These are phyloP conservation scores for Orchestia grillus DNA, from an alignment of 1,140 invertebrate genomes.

Conservation along the genomic window DNA sequence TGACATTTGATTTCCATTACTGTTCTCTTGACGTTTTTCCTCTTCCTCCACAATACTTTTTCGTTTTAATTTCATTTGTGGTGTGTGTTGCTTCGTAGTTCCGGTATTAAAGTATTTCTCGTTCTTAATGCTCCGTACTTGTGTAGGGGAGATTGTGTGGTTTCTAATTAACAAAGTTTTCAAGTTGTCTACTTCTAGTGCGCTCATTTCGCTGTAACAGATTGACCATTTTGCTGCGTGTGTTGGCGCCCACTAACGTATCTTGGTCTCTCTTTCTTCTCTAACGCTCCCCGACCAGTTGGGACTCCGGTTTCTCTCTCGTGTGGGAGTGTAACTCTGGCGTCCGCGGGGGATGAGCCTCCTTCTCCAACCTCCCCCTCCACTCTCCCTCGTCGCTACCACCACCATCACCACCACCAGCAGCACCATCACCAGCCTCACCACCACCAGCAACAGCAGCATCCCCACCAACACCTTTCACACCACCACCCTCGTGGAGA, in stretches of 20 bases:
- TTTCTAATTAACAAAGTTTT: background rate
- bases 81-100: background rate
- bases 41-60: background rate
- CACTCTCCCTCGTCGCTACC: conserved; percentile 68
- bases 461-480: conserved; percentile 67
- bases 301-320: conserved; percentile 74
- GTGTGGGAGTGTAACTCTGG: conserved; percentile 77
- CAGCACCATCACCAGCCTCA: conserved; percentile 62
- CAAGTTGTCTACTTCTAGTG: background rate
- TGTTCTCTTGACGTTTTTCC: background rate
- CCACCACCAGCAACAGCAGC: conserved; percentile 66
- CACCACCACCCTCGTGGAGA: conserved; percentile 67
- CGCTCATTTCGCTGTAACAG: background rate
- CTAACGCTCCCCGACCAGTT: conserved; percentile 66
- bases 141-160: background rate
- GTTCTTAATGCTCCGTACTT: background rate
- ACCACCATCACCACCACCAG: conserved; percentile 22
- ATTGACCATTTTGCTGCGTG: background rate
- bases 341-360: conserved; percentile 71
- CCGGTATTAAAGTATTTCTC: background rate
- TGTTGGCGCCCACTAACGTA: background rate
- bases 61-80: background rate
- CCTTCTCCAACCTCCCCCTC: conserved; percentile 67
- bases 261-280: background rate
- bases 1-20: background rate